Evolutionary conservation across 2,888 invertebrate genomes (phyloP), one percentile per base, ranked within the genome.

Genomic region (Prenolepis imparis): DNA sequence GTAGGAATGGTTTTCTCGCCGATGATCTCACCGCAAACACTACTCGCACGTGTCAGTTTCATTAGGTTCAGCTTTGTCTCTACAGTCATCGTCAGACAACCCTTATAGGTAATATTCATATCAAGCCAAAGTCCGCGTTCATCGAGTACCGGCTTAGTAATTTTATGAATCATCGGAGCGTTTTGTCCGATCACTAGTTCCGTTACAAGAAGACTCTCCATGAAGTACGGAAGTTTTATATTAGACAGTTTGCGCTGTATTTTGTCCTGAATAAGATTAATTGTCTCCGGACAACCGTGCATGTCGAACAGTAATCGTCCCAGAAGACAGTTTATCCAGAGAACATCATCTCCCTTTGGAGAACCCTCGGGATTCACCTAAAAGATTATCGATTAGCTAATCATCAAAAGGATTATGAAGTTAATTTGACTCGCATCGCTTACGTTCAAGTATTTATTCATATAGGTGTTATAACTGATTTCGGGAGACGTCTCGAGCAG

Each of bases 61-160:
- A 97, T 96, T 64, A 98, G 94, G 95, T 98, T 98, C 89, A 98
- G 95, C 94, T 98, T 98, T 1, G 98, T 98, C 93, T 98, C 97
- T 52, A 99, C 96, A 1, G 97, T 97, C 96, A 98, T 97, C 87
- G 96, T 96, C 61, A 98, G 96, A 88, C 96, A 96, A 72, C 98
- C 98, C 90, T 97, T 96, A 95, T 98, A 98, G 3, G 96, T 96
- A 83, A 98, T 95, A 92, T 98, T 97, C 18, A 98, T 95, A 95
- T 98, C 98, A 0, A 98, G 95, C 98, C 99, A 99, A 80, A 98
- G 95, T 55, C 99, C 99, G 92, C 97, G 96, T 88, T 97, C 96
- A 95, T 98, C 98, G 86, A 97, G 95, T 63, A 96, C 94, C 0
- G 98, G 98, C 85, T 96, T 95, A 21, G 96, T 95, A 75, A 96